Evolutionary conservation across 2,797 vertebrate genomes (phyloP).

Genomic region (Chrosomus eos): DNA sequence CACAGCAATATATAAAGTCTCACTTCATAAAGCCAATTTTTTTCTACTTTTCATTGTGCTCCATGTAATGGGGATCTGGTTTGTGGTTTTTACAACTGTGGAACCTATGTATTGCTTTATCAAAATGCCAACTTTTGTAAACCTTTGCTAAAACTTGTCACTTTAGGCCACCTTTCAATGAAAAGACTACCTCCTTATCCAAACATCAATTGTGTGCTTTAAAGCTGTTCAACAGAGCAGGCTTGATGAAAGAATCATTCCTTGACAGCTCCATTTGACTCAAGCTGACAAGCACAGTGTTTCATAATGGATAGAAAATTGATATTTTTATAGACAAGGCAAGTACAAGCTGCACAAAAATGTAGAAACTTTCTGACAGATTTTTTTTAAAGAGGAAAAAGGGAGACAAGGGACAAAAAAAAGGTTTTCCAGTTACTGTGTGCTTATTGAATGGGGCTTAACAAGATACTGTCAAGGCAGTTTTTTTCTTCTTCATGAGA

Average conservation of each 20-base stretch:
- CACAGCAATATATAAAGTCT: slow-evolving; percentile 19
- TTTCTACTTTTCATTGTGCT: neutral
- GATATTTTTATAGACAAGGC: slow-evolving; percentile 28
- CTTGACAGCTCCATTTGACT: slow-evolving; percentile 26
- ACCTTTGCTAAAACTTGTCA: slow-evolving; percentile 1
- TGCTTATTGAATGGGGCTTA: neutral
- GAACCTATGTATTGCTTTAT: neutral
- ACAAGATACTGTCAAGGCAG: neutral
- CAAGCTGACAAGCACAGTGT: slow-evolving; percentile 43
- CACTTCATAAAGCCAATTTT: slow-evolving; percentile 7
- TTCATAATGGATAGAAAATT: slow-evolving; percentile 47
- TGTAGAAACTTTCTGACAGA: neutral
- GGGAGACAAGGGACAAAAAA: neutral
- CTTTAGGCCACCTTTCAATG: neutral
- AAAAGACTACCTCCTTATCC: slow-evolving; percentile 10
- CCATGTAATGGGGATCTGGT: neutral
- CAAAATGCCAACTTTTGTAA: slow-evolving; percentile 5
- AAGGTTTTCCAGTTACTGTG: neutral
- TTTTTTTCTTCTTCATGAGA: neutral
- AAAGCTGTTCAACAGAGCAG: neutral
- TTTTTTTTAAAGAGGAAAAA: neutral
- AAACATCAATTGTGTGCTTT: neutral
- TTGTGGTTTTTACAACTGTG: neutral
- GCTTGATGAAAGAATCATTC: neutral
- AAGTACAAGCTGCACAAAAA: neutral